Evolutionary conservation across 2,888 invertebrate species (phyloP).

Genomic region (Drosophila austrosaltans): DNA sequence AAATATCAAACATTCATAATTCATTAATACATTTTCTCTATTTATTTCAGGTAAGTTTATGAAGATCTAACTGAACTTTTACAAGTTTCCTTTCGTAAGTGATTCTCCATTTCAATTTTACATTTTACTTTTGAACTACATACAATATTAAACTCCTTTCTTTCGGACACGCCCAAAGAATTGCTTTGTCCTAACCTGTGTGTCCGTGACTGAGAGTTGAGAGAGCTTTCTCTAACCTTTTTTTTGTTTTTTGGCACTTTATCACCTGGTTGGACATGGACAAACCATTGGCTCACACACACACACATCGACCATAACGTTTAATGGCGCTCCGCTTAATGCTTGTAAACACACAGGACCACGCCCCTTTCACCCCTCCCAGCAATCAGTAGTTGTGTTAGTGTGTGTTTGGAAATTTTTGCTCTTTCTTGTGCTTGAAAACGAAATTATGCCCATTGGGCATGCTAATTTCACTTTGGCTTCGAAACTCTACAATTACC

Average conservation of each 20-base stretch:
- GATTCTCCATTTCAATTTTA: neutral
- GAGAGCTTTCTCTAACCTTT: neutral
- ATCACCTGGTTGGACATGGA: conserved; percentile 68
- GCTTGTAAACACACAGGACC: conserved; percentile 71
- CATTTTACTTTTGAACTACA: too few relatives aligned
- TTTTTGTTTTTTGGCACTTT: conserved; percentile 63
- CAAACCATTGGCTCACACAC: conserved; percentile 50
- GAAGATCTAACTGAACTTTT: neutral
- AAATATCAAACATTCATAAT: too few relatives aligned
- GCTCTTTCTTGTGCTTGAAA: conserved; percentile 36
- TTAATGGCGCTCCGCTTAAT: conserved; percentile 73
- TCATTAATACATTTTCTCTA: neutral
- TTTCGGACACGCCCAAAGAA: conserved; percentile 1
- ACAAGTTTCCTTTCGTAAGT: neutral
- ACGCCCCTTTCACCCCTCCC: conserved; percentile 33
- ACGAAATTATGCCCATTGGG: conserved; percentile 70
- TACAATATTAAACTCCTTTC: neutral
- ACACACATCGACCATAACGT: conserved; percentile 63
- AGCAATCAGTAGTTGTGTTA: conserved; percentile 1
- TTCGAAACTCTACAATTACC: conserved; percentile 72
- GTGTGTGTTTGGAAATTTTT: conserved; percentile 25
- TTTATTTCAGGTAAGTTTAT: neutral
- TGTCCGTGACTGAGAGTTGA: neutral
- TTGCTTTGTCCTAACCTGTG: conserved; percentile 7
- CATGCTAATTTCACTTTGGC: conserved; percentile 73